These are phyloP conservation scores for Mionectes olivaceus DNA, from an alignment of 2,797 vertebrate genomes.

Conservation along the genomic window DNA sequence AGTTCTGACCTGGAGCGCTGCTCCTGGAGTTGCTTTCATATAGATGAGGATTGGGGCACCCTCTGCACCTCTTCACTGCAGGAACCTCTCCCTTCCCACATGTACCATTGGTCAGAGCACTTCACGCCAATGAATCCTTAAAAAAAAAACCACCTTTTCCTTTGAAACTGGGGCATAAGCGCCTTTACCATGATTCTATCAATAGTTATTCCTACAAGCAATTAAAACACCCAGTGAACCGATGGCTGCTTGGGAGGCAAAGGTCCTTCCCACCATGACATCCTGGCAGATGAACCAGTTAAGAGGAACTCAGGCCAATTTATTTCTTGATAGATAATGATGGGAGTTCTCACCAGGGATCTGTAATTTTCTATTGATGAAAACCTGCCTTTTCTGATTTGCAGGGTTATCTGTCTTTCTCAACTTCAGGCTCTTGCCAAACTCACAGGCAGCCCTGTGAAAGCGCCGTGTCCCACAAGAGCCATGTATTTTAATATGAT, in stretches of 20 bases:
- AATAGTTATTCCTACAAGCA: not conserved
- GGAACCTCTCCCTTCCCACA: not conserved
- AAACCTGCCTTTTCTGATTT: slow-evolving; percentile 69
- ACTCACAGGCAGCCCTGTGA: slow-evolving; percentile 25
- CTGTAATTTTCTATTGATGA: slow-evolving; percentile 74
- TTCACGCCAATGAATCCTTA: not conserved
- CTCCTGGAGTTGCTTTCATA: not conserved
- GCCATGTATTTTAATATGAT: slow-evolving; percentile 61
- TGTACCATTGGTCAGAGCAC: not conserved
- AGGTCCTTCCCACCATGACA: slow-evolving; percentile 10
- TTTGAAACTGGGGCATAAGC: not conserved
- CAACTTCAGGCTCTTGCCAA: slow-evolving; percentile 56
- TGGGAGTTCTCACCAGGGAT: slow-evolving; percentile 59
- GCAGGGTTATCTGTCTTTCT: slow-evolving; percentile 59
- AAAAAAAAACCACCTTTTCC: fast-evolving
- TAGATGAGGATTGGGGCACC: not conserved
- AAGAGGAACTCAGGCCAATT: slow-evolving; percentile 56
- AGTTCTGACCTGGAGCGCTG: not conserved
- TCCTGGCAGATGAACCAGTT: slow-evolving; percentile 29
- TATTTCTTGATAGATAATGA: slow-evolving; percentile 72
- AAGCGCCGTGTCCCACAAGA: slow-evolving; percentile 43
- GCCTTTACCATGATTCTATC: not conserved
- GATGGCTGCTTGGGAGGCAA: not conserved
- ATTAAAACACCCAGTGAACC: slow-evolving; percentile 44
- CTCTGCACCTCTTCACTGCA: not conserved